Conservation (phyloP, 2,797 vertebrate genomes). For the Enoplosus armatus region DNA sequence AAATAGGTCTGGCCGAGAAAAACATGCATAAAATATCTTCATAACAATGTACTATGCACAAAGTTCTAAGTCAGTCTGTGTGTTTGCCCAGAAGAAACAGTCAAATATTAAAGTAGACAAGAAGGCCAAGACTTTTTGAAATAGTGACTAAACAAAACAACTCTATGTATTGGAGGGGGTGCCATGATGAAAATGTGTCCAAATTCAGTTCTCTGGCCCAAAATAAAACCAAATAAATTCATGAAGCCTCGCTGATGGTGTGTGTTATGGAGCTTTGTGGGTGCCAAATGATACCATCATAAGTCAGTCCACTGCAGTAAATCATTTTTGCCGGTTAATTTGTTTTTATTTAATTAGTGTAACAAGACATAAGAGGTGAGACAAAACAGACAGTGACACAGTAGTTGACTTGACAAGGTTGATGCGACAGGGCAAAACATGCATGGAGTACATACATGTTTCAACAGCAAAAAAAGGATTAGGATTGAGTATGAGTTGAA, state of each 20-base stretch:
- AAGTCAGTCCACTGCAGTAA: neutral
- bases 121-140: neutral
- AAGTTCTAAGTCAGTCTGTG: neutral
- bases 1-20: neutral
- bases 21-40: slow-evolving; percentile 25
- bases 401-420: too few relatives aligned
- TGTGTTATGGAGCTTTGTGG: neutral
- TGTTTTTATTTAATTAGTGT: neutral
- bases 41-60: slow-evolving; percentile 10
- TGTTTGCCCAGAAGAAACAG: neutral
- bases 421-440: neutral
- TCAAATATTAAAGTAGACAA: slow-evolving; percentile 3
- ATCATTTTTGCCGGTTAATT: neutral
- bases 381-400: neutral
- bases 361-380: neutral
- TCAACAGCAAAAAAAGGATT: neutral
- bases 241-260: neutral
- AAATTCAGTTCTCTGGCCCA: neutral
- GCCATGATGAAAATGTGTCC: neutral
- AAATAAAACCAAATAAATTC: slow-evolving; percentile 4
- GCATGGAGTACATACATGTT: too few relatives aligned
- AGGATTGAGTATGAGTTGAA: neutral
- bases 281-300: neutral
- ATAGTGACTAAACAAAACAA: neutral
- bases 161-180: neutral